Conservation (phyloP, 2,797 vertebrate genomes). For the Saxicola maurus region DNA sequence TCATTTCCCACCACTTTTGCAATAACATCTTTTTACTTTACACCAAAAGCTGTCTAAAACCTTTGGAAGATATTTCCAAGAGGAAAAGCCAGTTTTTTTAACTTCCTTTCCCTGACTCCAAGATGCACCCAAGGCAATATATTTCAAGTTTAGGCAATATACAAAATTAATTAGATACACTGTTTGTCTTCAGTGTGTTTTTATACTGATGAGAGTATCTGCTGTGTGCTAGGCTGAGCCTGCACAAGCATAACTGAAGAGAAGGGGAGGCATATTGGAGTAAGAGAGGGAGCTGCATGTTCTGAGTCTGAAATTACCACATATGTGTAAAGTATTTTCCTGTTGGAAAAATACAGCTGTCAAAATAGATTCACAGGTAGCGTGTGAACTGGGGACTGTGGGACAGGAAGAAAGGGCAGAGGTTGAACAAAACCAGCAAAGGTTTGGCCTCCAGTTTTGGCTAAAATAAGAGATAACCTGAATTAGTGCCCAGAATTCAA, state of each 20-base stretch:
- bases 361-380: conserved; percentile 45
- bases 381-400: not conserved
- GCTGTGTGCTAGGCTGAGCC: not conserved
- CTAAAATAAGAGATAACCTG: conserved; percentile 23
- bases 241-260: not conserved
- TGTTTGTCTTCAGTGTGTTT: not conserved
- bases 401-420: conserved; percentile 20
- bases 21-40: conserved; percentile 38
- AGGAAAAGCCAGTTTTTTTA: not conserved
- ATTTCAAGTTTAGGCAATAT: not conserved
- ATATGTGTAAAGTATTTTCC: conserved; percentile 4
- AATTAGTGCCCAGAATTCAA: conserved; percentile 25
- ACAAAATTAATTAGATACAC: not conserved
- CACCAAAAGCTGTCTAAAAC: conserved; percentile 14
- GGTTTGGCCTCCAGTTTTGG: conserved; percentile 6
- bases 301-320: not conserved
- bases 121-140: not conserved
- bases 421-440: conserved; percentile 12
- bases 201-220: not conserved
- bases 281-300: not conserved
- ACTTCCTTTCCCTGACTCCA: conserved; percentile 10
- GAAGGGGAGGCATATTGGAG: not conserved
- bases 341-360: conserved; percentile 44
- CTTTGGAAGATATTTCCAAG: conserved; percentile 33
- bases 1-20: conserved; percentile 45